Percentiles rank a stretch among this genome's conserved stretches.
Evolutionary conservation across 1,140 invertebrate species (phyloP).

Genomic region (Drosophila auraria): DNA sequence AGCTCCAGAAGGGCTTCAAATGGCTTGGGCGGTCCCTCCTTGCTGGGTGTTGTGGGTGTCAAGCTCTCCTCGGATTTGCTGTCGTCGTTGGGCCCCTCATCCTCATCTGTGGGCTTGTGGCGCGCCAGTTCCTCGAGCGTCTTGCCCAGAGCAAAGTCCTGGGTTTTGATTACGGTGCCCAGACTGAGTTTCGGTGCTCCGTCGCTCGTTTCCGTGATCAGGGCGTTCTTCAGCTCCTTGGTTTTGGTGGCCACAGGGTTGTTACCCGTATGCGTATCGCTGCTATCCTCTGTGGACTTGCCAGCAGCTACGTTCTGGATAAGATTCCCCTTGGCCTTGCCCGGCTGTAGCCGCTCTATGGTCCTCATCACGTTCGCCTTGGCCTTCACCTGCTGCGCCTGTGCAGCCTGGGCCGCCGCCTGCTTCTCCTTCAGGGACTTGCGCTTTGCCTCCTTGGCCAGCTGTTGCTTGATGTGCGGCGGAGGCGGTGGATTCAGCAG

Average conservation of each 20-base stretch:
- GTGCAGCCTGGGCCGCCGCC: conserved; percentile 49
- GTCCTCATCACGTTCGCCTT: conserved; percentile 92
- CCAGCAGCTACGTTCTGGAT: conserved; percentile 86
- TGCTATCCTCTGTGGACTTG: conserved; percentile 41
- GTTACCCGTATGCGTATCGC: conserved; percentile 51
- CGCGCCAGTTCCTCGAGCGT: conserved; percentile 86
- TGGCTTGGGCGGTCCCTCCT: conserved; percentile 48
- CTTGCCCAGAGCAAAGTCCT: conserved; percentile 87
- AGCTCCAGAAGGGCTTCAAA: conserved; percentile 71
- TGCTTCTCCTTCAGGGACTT: conserved; percentile 81
- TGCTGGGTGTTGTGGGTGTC: conserved; percentile 38
- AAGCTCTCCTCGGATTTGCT: conserved; percentile 26
- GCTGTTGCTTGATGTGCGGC: conserved; percentile 79
- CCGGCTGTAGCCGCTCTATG: conserved; percentile 92
- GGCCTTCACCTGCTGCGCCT: conserved; percentile 85
- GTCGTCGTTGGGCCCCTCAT: conserved; percentile 67
- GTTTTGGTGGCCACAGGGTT: conserved; percentile 84
- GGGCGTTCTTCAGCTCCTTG: conserved; percentile 86
- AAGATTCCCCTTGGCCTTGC: conserved; percentile 94
- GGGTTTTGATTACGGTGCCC: conserved; percentile 91
- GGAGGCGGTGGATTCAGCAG: conserved; percentile 75
- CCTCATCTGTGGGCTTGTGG: conserved; percentile 76
- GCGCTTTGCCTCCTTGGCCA: conserved; percentile 80
- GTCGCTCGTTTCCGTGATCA: conserved; percentile 87
- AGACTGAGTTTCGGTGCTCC: conserved; percentile 92